Evolutionary conservation across 2,113 vertebrate genomes (phyloP).

Genomic region (Eudyptes chrysolophus): DNA sequence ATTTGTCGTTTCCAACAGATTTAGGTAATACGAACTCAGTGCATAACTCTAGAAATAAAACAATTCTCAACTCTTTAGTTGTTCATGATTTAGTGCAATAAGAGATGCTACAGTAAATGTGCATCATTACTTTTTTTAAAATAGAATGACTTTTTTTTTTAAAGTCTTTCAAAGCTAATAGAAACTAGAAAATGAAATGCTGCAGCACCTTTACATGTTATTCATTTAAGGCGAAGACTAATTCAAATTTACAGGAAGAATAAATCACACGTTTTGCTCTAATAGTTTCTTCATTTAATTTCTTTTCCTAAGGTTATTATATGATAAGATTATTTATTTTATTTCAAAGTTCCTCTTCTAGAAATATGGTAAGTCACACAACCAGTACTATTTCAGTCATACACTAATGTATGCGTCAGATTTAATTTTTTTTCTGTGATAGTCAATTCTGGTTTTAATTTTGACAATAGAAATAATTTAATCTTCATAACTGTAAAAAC

Average conservation of each 20-base stretch:
- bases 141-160: not conserved
- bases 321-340: not conserved
- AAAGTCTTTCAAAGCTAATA: not conserved
- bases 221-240: not conserved
- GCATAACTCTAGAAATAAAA: not conserved
- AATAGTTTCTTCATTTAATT: not conserved
- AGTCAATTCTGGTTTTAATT: slow-evolving; percentile 12
- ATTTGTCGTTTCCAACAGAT: not conserved
- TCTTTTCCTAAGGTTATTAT: not conserved
- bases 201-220: not conserved
- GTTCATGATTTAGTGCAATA: not conserved
- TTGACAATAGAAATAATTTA: not conserved
- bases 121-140: not conserved
- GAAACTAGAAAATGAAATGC: not conserved
- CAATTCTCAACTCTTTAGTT: not conserved
- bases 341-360: not conserved
- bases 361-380: not conserved
- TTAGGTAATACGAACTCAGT: not conserved
- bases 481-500: slow-evolving; percentile 18
- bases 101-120: not conserved
- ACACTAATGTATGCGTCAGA: not conserved
- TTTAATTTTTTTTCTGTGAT: not conserved
- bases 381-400: not conserved
- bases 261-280: not conserved
- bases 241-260: not conserved